These are phyloP conservation scores for Chrysemys picta DNA, from an alignment of 2,113 vertebrate species.

Conservation along the genomic window DNA sequence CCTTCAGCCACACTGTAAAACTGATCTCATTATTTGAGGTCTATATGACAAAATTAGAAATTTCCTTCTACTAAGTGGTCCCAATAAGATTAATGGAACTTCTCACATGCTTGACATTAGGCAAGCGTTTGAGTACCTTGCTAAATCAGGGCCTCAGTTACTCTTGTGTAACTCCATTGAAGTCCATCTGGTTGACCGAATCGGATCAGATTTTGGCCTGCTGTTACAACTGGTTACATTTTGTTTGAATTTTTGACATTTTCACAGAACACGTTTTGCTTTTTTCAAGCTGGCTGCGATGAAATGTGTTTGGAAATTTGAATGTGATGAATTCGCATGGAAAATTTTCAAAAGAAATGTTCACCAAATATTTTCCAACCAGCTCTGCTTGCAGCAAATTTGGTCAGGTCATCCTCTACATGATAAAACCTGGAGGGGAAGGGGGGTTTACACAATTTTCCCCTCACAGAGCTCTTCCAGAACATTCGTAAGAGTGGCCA, in stretches of 20 bases:
- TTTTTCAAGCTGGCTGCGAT: not conserved
- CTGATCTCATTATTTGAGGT: not conserved
- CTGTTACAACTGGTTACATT: not conserved
- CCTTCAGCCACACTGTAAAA: not conserved
- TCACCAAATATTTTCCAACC: not conserved
- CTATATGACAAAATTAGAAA: not conserved
- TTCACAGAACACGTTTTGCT: not conserved
- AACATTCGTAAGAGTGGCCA: not conserved
- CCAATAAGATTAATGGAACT: not conserved
- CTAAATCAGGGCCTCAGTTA: accelerated
- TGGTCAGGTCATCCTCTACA: not conserved
- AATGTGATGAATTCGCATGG: not conserved
- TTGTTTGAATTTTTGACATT: not conserved
- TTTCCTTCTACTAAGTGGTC: not conserved
- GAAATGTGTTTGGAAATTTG: not conserved
- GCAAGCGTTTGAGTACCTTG: not conserved
- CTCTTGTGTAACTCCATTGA: not conserved
- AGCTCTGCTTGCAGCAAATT: not conserved
- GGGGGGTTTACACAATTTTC: not conserved
- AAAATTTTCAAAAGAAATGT: not conserved
- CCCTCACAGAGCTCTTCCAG: not conserved
- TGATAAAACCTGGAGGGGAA: not conserved
- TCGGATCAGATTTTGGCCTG: accelerated
- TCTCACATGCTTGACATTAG: not conserved
- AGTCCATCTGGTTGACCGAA: not conserved